These are phyloP conservation scores for Dryobates pubescens DNA, from an alignment of 2,797 vertebrate genomes.

Conservation along the genomic window DNA sequence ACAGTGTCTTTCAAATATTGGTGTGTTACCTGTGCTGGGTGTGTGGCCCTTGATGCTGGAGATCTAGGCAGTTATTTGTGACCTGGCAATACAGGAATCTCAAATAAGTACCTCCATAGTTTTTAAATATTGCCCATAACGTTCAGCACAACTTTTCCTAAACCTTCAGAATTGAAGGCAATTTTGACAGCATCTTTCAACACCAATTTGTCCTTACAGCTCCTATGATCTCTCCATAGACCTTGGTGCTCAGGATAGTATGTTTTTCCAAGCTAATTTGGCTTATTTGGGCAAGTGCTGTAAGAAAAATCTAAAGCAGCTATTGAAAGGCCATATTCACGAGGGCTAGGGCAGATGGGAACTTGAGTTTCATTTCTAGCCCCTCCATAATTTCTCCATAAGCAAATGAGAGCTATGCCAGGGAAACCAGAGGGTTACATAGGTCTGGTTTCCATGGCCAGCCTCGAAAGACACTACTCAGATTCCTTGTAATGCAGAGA, in stretches of 20 bases:
- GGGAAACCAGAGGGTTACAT: not conserved
- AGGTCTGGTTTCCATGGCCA: not conserved
- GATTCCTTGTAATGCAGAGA: not conserved
- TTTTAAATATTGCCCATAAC: not conserved
- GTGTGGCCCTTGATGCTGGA: not conserved
- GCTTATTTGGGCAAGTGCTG: not conserved
- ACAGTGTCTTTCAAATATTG: not conserved
- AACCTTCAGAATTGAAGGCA: not conserved
- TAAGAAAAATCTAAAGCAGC: not conserved
- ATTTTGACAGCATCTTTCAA: not conserved
- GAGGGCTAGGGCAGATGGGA: not conserved
- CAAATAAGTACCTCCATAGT: not conserved
- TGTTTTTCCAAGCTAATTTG: not conserved
- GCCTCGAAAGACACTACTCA: not conserved
- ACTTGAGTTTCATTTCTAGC: not conserved
- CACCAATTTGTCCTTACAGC: not conserved
- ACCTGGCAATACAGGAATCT: not conserved
- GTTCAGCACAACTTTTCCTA: not conserved
- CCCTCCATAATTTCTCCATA: not conserved
- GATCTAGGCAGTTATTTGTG: not conserved
- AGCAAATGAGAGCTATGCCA: not conserved
- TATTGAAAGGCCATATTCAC: not conserved
- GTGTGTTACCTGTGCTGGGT: not conserved
- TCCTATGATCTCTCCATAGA: not conserved
- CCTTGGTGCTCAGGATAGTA: not conserved